Evolutionary conservation across 2,797 vertebrate species (phyloP).

Genomic region (Phoxinus dragarum): DNA sequence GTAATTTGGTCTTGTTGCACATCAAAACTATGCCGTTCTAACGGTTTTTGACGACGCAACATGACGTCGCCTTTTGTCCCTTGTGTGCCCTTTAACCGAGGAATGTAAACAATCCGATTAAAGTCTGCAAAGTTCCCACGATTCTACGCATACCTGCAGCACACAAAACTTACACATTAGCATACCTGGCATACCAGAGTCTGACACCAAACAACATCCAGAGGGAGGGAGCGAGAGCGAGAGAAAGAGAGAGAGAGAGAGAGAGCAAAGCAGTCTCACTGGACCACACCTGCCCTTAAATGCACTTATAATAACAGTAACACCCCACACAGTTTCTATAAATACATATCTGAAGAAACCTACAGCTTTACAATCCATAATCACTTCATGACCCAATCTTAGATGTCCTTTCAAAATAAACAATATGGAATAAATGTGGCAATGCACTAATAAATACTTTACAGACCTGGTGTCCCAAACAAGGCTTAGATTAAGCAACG

Average conservation of each 20-base stretch:
- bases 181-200: conserved; percentile 70
- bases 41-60: conserved; percentile 37
- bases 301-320: conserved; percentile 11
- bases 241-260: too few species aligned
- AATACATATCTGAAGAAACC: conserved; percentile 9
- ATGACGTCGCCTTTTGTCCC: not conserved
- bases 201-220: conserved; percentile 65
- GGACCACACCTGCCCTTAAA: conserved; percentile 41
- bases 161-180: conserved; percentile 53
- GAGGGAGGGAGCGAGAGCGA: too few species aligned
- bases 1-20: not conserved
- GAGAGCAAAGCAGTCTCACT: conserved; percentile 50
- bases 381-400: not conserved
- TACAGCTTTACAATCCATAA: too few species aligned
- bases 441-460: not conserved
- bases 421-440: not conserved
- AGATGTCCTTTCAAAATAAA: not conserved
- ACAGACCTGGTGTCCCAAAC: too few species aligned
- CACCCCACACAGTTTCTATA: conserved; percentile 13
- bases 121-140: conserved; percentile 66
- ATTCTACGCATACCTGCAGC: conserved; percentile 70
- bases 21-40: not conserved
- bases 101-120: conserved; percentile 56
- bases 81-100: conserved; percentile 5
- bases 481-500: too few species aligned